Evolutionary conservation across 2,113 vertebrate genomes (phyloP).

Genomic region (Montifringilla adamsi): DNA sequence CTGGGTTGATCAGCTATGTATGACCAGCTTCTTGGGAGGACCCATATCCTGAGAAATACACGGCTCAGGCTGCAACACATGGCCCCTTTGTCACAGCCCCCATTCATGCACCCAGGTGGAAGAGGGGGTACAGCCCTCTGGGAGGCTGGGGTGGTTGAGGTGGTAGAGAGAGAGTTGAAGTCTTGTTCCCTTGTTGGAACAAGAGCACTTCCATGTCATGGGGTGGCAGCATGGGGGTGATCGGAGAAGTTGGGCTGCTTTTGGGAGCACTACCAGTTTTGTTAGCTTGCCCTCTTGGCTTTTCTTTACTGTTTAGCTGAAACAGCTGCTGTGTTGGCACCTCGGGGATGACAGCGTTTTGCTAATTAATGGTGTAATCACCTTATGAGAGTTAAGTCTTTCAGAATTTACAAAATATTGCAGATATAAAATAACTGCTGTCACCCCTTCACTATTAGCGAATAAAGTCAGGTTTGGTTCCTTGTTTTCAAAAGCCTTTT

Average conservation of each 20-base stretch:
- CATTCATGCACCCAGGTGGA: not conserved
- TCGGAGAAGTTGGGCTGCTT: not conserved
- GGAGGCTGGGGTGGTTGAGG: not conserved
- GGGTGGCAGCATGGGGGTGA: accelerated
- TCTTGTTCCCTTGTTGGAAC: not conserved
- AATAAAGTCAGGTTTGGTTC: not conserved
- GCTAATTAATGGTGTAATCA: not conserved
- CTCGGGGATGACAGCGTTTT: not conserved
- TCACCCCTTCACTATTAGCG: not conserved
- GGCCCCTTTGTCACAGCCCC: not conserved
- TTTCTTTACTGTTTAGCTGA: not conserved
- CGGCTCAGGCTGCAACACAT: not conserved
- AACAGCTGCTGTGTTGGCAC: not conserved
- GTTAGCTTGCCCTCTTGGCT: not conserved
- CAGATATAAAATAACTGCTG: not conserved
- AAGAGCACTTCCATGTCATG: not conserved
- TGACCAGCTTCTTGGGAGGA: not conserved
- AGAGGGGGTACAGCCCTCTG: not conserved
- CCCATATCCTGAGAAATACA: not conserved
- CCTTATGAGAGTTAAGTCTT: not conserved
- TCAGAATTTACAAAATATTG: not conserved
- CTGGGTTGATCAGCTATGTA: not conserved
- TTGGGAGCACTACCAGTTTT: too few species aligned
- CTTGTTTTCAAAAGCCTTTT: slow-evolving; percentile 5
- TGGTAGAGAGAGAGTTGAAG: not conserved